A percentile compares a stretch with the other conserved stretches of the same genome.
phyloP scores from a whole-genome alignment of 2,888 invertebrate species.

The Germaria angustata region DNA sequence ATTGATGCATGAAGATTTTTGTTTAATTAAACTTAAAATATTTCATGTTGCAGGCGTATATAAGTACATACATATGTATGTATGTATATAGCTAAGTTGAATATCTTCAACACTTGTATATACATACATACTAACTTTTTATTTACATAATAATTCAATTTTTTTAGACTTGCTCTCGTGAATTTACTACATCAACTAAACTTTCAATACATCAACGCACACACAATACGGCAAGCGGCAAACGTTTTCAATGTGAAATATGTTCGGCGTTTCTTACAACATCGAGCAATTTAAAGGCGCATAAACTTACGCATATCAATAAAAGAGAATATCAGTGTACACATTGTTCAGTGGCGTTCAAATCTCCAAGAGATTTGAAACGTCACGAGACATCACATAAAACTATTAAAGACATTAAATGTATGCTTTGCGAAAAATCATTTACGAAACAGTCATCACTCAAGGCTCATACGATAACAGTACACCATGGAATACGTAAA shows the following conservation, averaged over 20 bases:
- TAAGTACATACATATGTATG: not conserved
- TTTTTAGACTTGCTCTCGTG: constrained; percentile 68
- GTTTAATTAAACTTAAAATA: no score
- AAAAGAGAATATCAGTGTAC: constrained; percentile 69
- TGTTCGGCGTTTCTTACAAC: constrained; percentile 72
- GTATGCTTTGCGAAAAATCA: constrained; percentile 70
- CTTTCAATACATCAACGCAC: constrained; percentile 70
- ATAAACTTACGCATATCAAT: constrained; percentile 70
- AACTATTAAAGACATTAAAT: constrained; percentile 69
- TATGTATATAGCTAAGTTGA: not conserved
- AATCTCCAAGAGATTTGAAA: constrained; percentile 70
- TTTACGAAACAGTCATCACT: constrained; percentile 71
- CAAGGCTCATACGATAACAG: constrained; percentile 70
- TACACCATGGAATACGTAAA: constrained; percentile 70
- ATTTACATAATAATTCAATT: not conserved
- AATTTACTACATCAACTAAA: constrained; percentile 72
- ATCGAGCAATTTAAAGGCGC: constrained; percentile 72
- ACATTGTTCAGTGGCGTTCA: constrained; percentile 69
- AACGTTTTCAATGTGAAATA: constrained; percentile 73
- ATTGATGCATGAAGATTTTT: no score
- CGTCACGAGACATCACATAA: constrained; percentile 71
- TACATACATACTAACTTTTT: no score
- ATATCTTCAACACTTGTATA: no score
- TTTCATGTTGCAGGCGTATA: no score
- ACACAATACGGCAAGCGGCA: constrained; percentile 62